Base-by-base conservation (phyloP, 1,140 invertebrate genomes). In the Ectropis grisescens region DNA sequence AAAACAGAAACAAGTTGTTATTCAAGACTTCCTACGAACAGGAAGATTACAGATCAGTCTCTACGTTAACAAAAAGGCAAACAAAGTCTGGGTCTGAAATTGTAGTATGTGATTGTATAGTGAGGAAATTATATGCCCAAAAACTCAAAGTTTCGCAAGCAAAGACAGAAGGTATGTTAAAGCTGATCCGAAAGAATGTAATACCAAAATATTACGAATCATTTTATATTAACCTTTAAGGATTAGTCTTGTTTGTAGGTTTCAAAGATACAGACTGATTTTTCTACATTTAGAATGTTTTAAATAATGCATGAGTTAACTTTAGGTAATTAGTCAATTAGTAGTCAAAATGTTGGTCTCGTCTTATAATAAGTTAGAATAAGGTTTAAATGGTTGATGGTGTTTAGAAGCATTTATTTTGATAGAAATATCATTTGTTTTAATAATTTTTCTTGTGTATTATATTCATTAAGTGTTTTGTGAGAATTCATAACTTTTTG, bases 101-200 rank as follows among this genome's bases (percentile, higher is more conserved):
- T 39, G 14, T 23, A 33, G 27, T 16, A 23, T n/a, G n/a, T n/a
- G n/a, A n/a, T n/a, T n/a, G n/a, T n/a, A 19, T 13, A 30, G 33
- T 15, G 38, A 46, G 41, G 27, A 42, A 43, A 38, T 30, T 44
- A 14, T 52, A 52, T 29, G 28, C n/a, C 9, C 13, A 41, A 32
- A 47, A 44, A 53, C 32, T 53, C 11, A 29, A 47, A 19, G 25
- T 50, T 27, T 11, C 39, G 2, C 9, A 41, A 32, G 14, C 31
- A 31, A 45, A 54, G 28, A 54, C 39, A 36, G 36, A 36, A 10
- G 51, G 42, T 11, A 49, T 55, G 11, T 34, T 50, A 25, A 49
- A 55, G 10, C 37, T 55, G 28, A 50, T 55, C 10, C 13, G 49
- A 4, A 49, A 43, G 39, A 46, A 54, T 36, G 28, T 49, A 15